Base-by-base conservation (phyloP, 2,113 vertebrate genomes). In the Empidonax alnorum region DNA sequence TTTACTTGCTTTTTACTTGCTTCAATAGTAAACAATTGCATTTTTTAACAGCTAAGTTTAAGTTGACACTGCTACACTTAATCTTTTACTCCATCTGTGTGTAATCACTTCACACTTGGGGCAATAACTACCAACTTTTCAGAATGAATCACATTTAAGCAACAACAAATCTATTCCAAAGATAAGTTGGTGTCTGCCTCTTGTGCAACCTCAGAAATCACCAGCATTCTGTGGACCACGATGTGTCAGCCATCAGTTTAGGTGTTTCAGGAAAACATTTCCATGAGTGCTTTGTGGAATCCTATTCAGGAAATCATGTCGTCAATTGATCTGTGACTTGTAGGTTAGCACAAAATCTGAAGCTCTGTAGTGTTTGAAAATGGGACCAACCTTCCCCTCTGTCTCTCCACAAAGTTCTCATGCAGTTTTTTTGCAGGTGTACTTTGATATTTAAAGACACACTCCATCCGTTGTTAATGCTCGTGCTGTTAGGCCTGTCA, bases 211-310 rank as follows among this genome's bases (percentile, higher is more conserved):
- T 39, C 14, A 12, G 79, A 28, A 65, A 52, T 47, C 30, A 12
- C 22, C 17, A 44, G 18, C 6, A 6, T 39, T 83, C 39, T 84
- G 23, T 65, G 63, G 24, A 24, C 24, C 24, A 39, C 44, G 30
- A 5, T 14, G 39, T 2, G 1, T 23, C 59, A 90, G 18, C 37
- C 16, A 53, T 37, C 41, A 63, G 9, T 58, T 53, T 25, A 49
- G 33, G 44, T 62, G 23, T 73, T 83, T 69, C 39, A 39, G 33
- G 19, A 67, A 67, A 62, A 52, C 1, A 25, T 19, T 12, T 79
- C 35, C 4, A 3, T 0, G 0, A 61, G 12, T 65, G 33, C 10
- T 73, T 73, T 33, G 4, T 14, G 39, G 35, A 68, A 50, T 28
- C 3, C 9, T 33, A 0, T 24, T 89, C 63, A 56, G 37, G 23